Evolutionary conservation across 2,888 invertebrate genomes (phyloP).

Genomic region (Mellilla xanthometata): DNA sequence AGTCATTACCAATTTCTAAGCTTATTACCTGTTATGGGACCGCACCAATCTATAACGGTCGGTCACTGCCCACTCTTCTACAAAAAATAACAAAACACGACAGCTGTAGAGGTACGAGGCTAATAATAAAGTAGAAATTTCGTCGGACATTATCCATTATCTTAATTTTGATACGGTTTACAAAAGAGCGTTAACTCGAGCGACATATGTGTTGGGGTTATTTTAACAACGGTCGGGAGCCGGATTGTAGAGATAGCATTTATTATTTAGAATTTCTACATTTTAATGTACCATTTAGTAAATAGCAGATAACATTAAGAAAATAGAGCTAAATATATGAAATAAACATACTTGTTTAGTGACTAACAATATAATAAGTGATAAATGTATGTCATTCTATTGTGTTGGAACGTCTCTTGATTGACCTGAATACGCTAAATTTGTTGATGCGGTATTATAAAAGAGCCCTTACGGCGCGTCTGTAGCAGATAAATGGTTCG

Average conservation of each 20-base stretch:
- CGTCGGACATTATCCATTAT: conserved; percentile 76
- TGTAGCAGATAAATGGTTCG: conserved; percentile 30
- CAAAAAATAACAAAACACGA: conserved; percentile 62
- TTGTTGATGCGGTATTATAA: conserved; percentile 23
- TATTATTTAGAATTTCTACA: conserved; percentile 33
- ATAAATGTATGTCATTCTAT: conserved; percentile 27
- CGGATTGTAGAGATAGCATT: conserved; percentile 46
- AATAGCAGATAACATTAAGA: conserved; percentile 20
- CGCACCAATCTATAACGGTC: conserved; percentile 65
- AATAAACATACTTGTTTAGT: conserved; percentile 14
- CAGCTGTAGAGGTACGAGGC: conserved; percentile 62
- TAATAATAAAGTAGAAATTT: conserved; percentile 72
- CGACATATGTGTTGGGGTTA: conserved; percentile 62
- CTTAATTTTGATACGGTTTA: conserved; percentile 79
- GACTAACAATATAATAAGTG: conserved; percentile 15
- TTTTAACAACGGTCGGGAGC: conserved; percentile 36
- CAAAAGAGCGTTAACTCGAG: conserved; percentile 73
- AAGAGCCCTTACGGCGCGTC: conserved; percentile 26
- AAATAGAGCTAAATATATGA: conserved; percentile 12
- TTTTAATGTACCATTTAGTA: conserved; percentile 28
- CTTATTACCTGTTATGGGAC: conserved; percentile 71
- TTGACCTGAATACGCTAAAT: conserved; percentile 18
- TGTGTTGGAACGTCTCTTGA: conserved; percentile 23
- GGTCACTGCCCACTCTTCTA: conserved; percentile 60
- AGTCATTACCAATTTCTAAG: conserved; percentile 74